phyloP scores from a whole-genome alignment of 2,888 invertebrate species.

The Elmis aenea region DNA sequence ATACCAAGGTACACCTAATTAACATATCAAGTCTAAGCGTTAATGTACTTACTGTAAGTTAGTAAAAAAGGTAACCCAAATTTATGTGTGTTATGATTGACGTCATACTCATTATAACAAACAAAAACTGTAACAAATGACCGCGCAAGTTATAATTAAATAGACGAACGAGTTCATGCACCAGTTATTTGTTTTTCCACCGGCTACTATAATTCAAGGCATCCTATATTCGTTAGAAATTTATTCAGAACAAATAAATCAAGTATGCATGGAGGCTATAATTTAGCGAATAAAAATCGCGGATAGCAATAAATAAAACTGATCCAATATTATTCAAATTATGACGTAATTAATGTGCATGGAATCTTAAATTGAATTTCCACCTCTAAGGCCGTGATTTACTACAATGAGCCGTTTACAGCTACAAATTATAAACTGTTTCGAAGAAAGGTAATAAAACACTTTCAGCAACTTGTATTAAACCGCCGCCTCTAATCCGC shows the following conservation, averaged over 20 bases:
- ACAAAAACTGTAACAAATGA: no score
- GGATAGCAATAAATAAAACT: conserved; percentile 13
- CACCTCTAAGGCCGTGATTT: conserved; percentile 15
- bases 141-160: no score
- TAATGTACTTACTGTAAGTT: no score
- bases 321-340: conserved; percentile 24
- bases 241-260: conserved; percentile 11
- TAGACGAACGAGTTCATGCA: no score
- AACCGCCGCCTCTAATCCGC: conserved; percentile 7
- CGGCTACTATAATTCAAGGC: no score
- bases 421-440: conserved; percentile 17
- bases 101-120: no score
- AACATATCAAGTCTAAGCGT: no score
- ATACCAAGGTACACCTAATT: no score
- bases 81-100: no score
- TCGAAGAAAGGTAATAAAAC: conserved; percentile 14
- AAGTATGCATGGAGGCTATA: conserved; percentile 6
- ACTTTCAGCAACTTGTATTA: conserved; percentile 9
- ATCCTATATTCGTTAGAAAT: no score
- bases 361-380: conserved; percentile 20
- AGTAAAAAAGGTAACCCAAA: no score
- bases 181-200: no score
- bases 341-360: conserved; percentile 22
- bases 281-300: conserved; percentile 7
- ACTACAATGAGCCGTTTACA: conserved; percentile 11